Base-by-base conservation (phyloP, 1,140 invertebrate genomes). In the Tetramorium alpestre region DNA sequence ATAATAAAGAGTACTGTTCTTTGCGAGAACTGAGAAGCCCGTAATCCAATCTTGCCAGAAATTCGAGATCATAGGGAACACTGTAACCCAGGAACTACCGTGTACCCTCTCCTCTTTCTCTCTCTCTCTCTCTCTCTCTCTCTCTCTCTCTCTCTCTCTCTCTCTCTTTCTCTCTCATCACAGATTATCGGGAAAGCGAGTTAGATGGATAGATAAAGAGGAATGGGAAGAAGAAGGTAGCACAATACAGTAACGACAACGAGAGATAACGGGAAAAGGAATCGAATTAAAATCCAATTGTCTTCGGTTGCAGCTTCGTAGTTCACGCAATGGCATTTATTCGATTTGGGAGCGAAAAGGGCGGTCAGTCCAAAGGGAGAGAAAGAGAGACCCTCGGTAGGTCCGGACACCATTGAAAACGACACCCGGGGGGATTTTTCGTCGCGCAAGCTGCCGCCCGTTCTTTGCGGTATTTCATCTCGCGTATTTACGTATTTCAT, bases 391-490 rank as follows among this genome's bases (percentile, higher is more conserved):
- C 11, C 16, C 41, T 33, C 87, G 89, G 92, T 92, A 92, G 91
- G 88, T 89, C 86, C 33, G 76, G 89, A 91, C 62, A 54, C 92
- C 90, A 91, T 92, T 93, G 92, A 89, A 88, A 94, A 94, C 91
- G 92, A 91, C 90, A 91, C 94, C 92, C 93, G 65, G 62, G 93
- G 91, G 88, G 51, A 89, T 73, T 62, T 64, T 44, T 51, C 28
- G 81, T 85, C 62, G 72, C 86, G 54, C 28, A 60, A 62, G 58
- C 67, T 67, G 75, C 67, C 33, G 69, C 28, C 44, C 51, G 58
- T 94, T 92, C 93, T 93, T 94, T 90, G 88, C 92, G 91, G 90
- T 94, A 94, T 94, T 94, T 93, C 90, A 93, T 93, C 90, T 87
- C 87, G 73, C 89, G 89, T 93, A 93, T 94, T 93, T 93, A 93